Percentiles rank a stretch among this genome's conserved stretches.
Conservation (phyloP, 2,797 vertebrate species). For the Myotis planiceps region DNA sequence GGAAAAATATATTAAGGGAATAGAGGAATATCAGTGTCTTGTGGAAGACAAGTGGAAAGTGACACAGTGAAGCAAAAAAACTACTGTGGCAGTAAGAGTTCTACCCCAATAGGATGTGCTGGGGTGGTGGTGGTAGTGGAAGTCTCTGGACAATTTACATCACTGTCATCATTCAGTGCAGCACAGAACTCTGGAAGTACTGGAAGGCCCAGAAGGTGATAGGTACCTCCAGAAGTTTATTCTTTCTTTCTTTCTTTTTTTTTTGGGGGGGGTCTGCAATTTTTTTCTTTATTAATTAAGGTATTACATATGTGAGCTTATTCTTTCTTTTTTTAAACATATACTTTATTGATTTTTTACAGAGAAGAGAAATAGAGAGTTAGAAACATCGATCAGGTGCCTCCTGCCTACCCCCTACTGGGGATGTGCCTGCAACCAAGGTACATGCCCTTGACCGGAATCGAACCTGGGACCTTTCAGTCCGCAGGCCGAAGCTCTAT, state of each 20-base stretch:
- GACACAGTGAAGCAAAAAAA: neutral
- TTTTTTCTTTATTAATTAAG: too few relatives aligned
- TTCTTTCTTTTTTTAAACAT: neutral
- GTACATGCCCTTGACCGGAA: too few relatives aligned
- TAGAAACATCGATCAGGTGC: too few relatives aligned
- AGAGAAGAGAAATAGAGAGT: too few relatives aligned
- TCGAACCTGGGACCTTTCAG: too few relatives aligned
- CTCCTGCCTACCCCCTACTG: too few relatives aligned
- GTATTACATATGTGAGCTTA: too few relatives aligned
- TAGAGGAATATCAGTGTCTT: neutral
- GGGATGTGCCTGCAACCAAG: too few relatives aligned
- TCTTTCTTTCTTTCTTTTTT: neutral
- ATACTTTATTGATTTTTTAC: too few relatives aligned
- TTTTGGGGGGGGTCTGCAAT: too few relatives aligned
- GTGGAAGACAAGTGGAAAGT: neutral
- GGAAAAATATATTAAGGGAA: neutral
- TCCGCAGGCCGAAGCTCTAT: too few relatives aligned
- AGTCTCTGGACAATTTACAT: neutral
- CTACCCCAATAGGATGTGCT: neutral
- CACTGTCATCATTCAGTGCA: neutral
- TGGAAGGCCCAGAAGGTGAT: neutral
- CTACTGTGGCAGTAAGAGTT: neutral
- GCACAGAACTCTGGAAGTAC: neutral
- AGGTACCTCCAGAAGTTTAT: neutral
- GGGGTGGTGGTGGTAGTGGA: too few relatives aligned